Base-by-base conservation (phyloP, 2,797 vertebrate genomes). In the Oophaga sylvatica region DNA sequence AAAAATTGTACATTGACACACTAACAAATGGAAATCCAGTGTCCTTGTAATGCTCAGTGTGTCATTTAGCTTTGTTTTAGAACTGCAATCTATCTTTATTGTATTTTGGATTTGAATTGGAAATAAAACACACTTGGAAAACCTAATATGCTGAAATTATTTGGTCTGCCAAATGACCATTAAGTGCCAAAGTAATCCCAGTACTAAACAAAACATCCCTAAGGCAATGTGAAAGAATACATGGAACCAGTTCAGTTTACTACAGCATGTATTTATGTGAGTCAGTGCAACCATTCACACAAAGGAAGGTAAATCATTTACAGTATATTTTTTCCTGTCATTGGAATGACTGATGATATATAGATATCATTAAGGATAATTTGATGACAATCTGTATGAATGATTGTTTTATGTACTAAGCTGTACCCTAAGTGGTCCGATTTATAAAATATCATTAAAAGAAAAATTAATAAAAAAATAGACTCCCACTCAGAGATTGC, bases 181-280 rank as follows among this genome's bases (percentile, higher is more conserved):
- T 80, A 80, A 80, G 84, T 86, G 76, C 84, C 84, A 86, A 71
- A 86, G 65, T 71, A 86, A 85, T 85, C 83, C 83, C 83, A 77
- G 83, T 80, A 86, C 75, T 86, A 86, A 86, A 80, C 63, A 78
- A 80, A 78, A 70, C 67, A 86, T 45, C 84, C 76, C 75, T 60
- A 57, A 70, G 84, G 84, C 84, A 68, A 86, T 60, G 20, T 68
- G 63, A 76, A 79, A 80, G 67, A 80, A 80, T 86, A 53, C 48
- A 86, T 57, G 19, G 75, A 86, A 63, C 63, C 84, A 80, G 48
- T 70, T 85, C 73, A 80, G 77, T 80, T 80, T 70, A 86, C 75
- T 79, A 67, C 79, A 29, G 63, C 56, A 77, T 77, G 20, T 53
- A 53, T 53, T 53, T 53, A 53, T 53, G 48, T 48, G 83, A 26